A percentile compares a stretch with the other conserved stretches of the same genome.
These are phyloP conservation scores for Sinocyclocheilus maitianheensis DNA, from an alignment of 2,113 vertebrate genomes.

Conservation along the genomic window DNA sequence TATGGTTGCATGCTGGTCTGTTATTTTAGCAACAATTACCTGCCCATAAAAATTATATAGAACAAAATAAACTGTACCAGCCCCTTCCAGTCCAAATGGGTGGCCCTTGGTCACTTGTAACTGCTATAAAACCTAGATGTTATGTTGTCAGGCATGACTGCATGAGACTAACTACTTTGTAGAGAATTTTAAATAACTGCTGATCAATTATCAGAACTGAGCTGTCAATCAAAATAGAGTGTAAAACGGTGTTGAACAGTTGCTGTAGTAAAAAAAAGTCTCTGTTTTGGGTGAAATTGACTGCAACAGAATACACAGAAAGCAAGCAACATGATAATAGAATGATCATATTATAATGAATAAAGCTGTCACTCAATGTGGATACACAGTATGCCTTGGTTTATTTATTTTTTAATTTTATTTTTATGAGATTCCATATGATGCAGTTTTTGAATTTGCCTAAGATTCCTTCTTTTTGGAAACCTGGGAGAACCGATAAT, in stretches of 20 bases:
- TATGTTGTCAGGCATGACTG: background rate
- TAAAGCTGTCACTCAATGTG: background rate
- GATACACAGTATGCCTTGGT: background rate
- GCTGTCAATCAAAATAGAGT: background rate
- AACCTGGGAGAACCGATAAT: background rate
- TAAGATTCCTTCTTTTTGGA: background rate
- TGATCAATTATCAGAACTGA: background rate
- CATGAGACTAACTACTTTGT: background rate
- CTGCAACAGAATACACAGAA: background rate
- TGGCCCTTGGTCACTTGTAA: too few relatives aligned
- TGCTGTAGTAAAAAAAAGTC: background rate
- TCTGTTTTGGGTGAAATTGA: background rate
- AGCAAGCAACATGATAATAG: background rate
- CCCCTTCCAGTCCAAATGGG: too few relatives aligned
- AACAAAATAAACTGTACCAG: too few relatives aligned
- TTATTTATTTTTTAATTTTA: too few relatives aligned
- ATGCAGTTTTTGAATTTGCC: background rate
- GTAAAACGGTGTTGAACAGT: background rate
- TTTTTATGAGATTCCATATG: background rate
- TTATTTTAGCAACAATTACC: too few relatives aligned
- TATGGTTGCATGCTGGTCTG: too few relatives aligned
- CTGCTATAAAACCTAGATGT: background rate
- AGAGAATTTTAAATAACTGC: background rate
- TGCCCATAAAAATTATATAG: too few relatives aligned
- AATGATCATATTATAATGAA: background rate